These are phyloP conservation scores for Arnoldichthys spilopterus DNA, from an alignment of 2,797 vertebrate species.

Conservation along the genomic window DNA sequence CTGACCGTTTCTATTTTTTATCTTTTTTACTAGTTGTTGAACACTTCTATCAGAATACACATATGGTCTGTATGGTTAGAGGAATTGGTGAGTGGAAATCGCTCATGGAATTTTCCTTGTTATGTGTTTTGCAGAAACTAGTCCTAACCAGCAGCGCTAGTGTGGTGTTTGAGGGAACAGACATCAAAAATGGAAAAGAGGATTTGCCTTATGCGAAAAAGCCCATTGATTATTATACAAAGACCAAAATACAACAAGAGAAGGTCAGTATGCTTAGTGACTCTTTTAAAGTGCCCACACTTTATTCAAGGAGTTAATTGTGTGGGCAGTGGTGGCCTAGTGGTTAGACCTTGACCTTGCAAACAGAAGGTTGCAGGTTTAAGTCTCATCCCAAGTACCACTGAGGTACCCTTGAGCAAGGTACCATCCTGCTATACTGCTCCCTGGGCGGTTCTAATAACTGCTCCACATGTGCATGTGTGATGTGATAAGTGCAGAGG, in stretches of 20 bases:
- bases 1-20: too few species aligned
- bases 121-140: slow-evolving; percentile 80
- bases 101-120: not conserved
- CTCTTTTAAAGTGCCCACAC: not conserved
- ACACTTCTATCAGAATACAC: not conserved
- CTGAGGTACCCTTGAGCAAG: too few species aligned
- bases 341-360: too few species aligned
- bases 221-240: slow-evolving; percentile 95
- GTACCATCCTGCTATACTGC: too few species aligned
- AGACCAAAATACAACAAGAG: slow-evolving; percentile 96
- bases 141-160: slow-evolving; percentile 97
- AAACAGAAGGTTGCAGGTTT: too few species aligned
- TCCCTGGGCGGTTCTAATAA: too few species aligned
- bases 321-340: too few species aligned
- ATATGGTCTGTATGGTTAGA: not conserved
- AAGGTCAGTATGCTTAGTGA: slow-evolving; percentile 74
- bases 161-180: slow-evolving; percentile 92
- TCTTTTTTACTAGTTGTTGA: not conserved
- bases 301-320: too few species aligned
- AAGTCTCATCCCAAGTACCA: too few species aligned
- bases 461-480: too few species aligned
- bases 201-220: slow-evolving; percentile 91
- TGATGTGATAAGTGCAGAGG: too few species aligned
- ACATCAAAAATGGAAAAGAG: slow-evolving; percentile 92
- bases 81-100: not conserved